Evolutionary conservation across 2,797 vertebrate species (phyloP).

Genomic region (Lacerta agilis): DNA sequence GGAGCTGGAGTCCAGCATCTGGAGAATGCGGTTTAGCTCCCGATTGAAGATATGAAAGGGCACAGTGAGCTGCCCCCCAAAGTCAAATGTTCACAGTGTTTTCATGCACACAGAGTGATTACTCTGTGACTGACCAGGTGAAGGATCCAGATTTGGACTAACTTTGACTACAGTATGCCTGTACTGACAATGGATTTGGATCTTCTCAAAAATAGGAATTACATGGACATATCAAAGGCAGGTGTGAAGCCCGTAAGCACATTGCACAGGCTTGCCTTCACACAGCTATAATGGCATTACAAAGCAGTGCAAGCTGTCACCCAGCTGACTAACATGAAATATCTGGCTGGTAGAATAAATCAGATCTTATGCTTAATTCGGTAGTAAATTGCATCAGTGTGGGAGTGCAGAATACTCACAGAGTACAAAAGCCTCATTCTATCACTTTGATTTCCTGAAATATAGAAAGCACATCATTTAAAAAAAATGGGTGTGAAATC

Average conservation of each 20-base stretch:
- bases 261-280: slow-evolving; percentile 44
- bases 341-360: slow-evolving; percentile 68
- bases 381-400: slow-evolving; percentile 65
- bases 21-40: no score
- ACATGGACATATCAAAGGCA: slow-evolving; percentile 37
- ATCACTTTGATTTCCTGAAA: slow-evolving; percentile 60
- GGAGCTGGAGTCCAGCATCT: no score
- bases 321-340: slow-evolving; percentile 67
- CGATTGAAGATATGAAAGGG: not conserved
- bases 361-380: slow-evolving; percentile 66
- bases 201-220: slow-evolving; percentile 50
- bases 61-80: not conserved
- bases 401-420: slow-evolving; percentile 59
- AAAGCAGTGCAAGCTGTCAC: slow-evolving; percentile 62
- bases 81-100: not conserved
- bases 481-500: slow-evolving; percentile 50
- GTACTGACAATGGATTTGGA: not conserved
- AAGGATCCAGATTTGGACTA: not conserved
- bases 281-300: slow-evolving; percentile 56
- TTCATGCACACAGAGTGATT: not conserved
- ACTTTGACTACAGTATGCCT: slow-evolving; percentile 21
- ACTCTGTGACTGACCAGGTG: not conserved
- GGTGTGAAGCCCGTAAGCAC: slow-evolving; percentile 42
- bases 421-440: slow-evolving; percentile 64
- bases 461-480: slow-evolving; percentile 51